Conservation (phyloP, 1,140 invertebrate genomes). For the Heliothis virescens region DNA sequence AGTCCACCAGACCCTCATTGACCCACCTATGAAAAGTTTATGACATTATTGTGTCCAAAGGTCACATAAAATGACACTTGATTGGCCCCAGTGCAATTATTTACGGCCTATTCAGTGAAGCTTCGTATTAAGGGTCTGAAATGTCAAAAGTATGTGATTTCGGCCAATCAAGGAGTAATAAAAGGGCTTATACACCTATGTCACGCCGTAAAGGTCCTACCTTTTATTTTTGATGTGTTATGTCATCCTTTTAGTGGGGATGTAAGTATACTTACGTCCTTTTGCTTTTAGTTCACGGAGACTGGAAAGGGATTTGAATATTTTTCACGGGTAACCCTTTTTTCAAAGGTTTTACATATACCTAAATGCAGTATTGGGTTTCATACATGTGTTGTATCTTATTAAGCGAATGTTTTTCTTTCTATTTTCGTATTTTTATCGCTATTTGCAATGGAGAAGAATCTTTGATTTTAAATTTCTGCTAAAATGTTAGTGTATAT, state of each 20-base stretch:
- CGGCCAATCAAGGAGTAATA: conserved; percentile 7
- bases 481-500: no score
- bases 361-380: not conserved
- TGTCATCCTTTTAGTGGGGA: not conserved
- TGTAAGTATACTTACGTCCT: not conserved
- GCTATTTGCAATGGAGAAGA: no score
- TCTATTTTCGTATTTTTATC: no score
- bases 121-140: conserved; percentile 4
- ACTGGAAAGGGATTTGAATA: conserved; percentile 12
- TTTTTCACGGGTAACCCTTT: not conserved
- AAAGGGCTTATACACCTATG: not conserved
- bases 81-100: conserved; percentile 6
- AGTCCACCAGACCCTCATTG: no score
- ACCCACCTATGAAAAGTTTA: not conserved
- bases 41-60: conserved; percentile 11
- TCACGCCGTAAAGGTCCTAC: not conserved
- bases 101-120: not conserved
- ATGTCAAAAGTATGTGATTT: conserved; percentile 24
- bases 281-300: conserved; percentile 1
- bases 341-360: conserved; percentile 1
- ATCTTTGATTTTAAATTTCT: no score
- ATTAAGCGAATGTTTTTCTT: no score
- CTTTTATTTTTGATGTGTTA: conserved; percentile 6
- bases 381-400: not conserved
- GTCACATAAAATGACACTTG: conserved; percentile 9